Conservation (phyloP, 2,888 invertebrate genomes). For the Orthosia gothica region DNA sequence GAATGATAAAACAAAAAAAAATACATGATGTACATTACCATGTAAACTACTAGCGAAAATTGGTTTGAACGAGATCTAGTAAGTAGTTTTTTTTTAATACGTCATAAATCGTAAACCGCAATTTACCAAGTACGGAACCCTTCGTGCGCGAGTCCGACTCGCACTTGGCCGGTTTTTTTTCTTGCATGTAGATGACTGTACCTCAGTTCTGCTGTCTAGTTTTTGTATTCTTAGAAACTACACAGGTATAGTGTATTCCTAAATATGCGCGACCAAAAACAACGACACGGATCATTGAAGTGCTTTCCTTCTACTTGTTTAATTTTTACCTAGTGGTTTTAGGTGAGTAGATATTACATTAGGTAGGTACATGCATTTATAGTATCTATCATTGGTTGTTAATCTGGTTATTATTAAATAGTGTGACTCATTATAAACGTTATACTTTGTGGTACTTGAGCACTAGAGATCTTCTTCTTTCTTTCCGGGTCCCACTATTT, state of each 20-base stretch:
- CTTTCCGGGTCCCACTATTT: too few species aligned
- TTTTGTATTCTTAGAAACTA: neutral
- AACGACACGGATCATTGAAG: neutral
- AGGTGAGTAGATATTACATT: neutral
- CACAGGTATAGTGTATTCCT: neutral
- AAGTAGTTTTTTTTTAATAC: too few species aligned
- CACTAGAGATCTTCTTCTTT: neutral
- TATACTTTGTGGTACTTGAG: neutral
- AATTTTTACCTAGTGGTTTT: neutral
- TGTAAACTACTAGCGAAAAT: too few species aligned
- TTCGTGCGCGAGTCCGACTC: too few species aligned
- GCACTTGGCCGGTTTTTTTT: too few species aligned
- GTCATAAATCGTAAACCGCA: too few species aligned
- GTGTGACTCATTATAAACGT: neutral
- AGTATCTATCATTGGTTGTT: neutral
- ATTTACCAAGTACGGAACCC: too few species aligned
- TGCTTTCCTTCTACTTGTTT: neutral
- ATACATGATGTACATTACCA: too few species aligned
- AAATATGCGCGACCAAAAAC: neutral
- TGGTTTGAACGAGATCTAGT: too few species aligned
- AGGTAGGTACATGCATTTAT: neutral
- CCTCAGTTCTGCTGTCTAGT: neutral
- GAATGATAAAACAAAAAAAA: too few species aligned
- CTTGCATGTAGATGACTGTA: neutral
- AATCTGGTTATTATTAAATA: too few species aligned